Evolutionary conservation across 1,140 invertebrate genomes (phyloP), one percentile per base, ranked within the genome.

Genomic region (Cyphomyrmex costatus): DNA sequence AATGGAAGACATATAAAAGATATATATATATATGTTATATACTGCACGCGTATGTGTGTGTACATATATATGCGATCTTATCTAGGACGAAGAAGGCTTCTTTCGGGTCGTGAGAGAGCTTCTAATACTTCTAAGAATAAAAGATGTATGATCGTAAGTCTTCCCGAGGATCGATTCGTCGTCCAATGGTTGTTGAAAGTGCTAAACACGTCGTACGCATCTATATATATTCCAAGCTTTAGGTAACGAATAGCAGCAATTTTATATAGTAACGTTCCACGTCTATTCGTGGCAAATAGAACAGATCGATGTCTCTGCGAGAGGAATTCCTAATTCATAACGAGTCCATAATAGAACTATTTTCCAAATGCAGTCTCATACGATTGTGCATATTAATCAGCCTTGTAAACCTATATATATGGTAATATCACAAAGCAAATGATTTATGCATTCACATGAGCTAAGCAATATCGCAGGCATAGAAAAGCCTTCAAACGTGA

Each of bases 151-250:
- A 56, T 58, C 65, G 65, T 56, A 71, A 56, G 78, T 71, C 65
- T 71, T 80, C 49, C 65, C 30, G 56, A 21, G 6, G 8, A 80
- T 80, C 78, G 78, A 80, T 80, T 56, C n/a, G 60, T 30, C 19
- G 46, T 36, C 30, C 65, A 42, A 80, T 27, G 33, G 65, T 56
- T 70, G 60, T 79, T 79, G 76, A 51, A 66, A 53, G 74, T 77
- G 65, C 78, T 80, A 80, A 80, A 80, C 65, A 80, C 49, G 78
- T 80, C 77, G 77, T 56, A 68, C 4, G 27, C 46, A 80, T 80
- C 30, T 56, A 68, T 79, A 68, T 53, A 16, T 30, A 36, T 68
- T 16, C 33, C 1, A n/a, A 46, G 21, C 30, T 70, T 56, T 36
- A 51, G 21, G 5, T 71, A 56, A 70, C 27, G 16, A 56, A 80